A percentile compares a stretch with the other conserved stretches of the same genome.
Evolutionary conservation across 2,797 vertebrate species (phyloP).

Genomic region (Varecia variegata): DNA sequence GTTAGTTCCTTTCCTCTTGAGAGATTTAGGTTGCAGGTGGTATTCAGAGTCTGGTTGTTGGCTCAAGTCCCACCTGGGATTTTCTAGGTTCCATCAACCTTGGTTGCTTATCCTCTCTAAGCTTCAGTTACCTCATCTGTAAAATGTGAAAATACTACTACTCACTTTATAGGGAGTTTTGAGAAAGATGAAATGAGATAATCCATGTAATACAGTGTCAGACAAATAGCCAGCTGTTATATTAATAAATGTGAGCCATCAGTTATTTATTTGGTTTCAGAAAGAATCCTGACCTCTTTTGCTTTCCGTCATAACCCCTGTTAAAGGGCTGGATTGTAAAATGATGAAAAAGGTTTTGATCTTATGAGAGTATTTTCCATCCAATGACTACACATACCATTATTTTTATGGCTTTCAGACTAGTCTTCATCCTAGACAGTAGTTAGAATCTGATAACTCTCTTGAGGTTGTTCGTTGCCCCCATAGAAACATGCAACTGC

Average conservation of each 20-base stretch:
- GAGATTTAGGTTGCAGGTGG: background rate
- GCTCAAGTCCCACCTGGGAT: background rate
- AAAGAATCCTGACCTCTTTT: background rate
- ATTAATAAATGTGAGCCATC: background rate
- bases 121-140: background rate
- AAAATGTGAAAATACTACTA: background rate
- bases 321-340: background rate
- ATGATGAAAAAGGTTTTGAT: background rate
- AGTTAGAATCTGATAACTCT: background rate
- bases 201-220: background rate
- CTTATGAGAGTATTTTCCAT: background rate
- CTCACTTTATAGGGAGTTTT: background rate
- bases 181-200: background rate
- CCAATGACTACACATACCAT: background rate
- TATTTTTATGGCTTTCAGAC: background rate
- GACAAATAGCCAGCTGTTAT: background rate
- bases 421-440: background rate
- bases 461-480: background rate
- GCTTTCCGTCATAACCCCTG: background rate
- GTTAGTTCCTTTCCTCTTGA: background rate
- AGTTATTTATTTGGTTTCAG: background rate
- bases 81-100: background rate
- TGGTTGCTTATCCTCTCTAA: background rate
- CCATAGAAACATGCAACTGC: background rate
- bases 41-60: background rate